phyloP scores from a whole-genome alignment of 2,113 vertebrate genomes.

The Colossoma macropomum region DNA sequence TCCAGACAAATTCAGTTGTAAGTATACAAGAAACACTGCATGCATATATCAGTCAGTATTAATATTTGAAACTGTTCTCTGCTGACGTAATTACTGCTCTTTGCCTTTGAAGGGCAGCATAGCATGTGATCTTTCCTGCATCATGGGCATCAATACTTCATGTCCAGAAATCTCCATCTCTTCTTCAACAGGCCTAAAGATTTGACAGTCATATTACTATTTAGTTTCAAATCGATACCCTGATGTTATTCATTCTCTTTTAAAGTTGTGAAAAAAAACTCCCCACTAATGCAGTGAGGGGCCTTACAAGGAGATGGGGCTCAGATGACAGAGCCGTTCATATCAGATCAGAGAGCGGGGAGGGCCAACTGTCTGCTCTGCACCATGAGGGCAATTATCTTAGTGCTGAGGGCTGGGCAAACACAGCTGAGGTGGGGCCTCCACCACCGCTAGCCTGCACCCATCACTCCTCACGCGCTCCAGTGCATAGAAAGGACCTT shows the following conservation, averaged over 20 bases:
- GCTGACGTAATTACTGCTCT: background rate
- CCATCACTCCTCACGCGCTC: constrained; percentile 14
- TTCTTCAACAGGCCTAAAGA: background rate
- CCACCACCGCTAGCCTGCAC: background rate
- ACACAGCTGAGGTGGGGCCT: constrained; percentile 36
- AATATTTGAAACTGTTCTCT: background rate
- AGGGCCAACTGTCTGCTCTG: constrained; percentile 1
- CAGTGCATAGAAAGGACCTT: constrained; percentile 26
- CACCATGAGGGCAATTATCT: constrained; percentile 32
- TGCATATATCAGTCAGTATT: no score
- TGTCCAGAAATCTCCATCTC: no score
- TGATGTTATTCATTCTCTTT: background rate
- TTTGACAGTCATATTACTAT: background rate
- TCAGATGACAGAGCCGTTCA: background rate
- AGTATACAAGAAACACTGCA: no score
- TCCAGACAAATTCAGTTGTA: background rate
- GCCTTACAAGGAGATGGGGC: background rate
- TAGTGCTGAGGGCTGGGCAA: constrained; percentile 27
- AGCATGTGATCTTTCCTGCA: background rate
- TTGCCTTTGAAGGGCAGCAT: background rate
- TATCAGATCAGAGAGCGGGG: constrained; percentile 21
- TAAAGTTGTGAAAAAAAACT: background rate
- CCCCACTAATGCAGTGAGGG: background rate
- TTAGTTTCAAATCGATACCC: background rate
- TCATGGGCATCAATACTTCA: background rate